A percentile compares a stretch with the other conserved stretches of the same genome.
These are phyloP conservation scores for Pangasius mekongensis DNA, from an alignment of 2,797 vertebrate species.

Conservation along the genomic window DNA sequence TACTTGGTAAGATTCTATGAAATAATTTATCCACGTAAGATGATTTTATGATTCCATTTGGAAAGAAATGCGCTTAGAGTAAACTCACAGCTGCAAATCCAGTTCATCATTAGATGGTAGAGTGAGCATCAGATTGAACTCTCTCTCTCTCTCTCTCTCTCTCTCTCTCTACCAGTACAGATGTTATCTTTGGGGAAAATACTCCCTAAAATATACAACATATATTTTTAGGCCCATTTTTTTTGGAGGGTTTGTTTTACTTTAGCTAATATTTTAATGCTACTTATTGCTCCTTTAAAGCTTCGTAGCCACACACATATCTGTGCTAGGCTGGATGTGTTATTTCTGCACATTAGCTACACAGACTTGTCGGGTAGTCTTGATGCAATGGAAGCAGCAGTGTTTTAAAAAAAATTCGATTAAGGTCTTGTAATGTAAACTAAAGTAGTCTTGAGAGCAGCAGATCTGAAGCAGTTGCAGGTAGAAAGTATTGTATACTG, in stretches of 20 bases:
- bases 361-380: conserved; percentile 14
- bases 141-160: neutral
- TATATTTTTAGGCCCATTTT: neutral
- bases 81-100: neutral
- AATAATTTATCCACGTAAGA: neutral
- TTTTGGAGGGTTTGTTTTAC: neutral
- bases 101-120: neutral
- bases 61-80: neutral
- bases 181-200: neutral
- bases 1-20: neutral
- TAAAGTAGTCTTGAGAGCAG: conserved; percentile 5
- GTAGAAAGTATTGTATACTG: neutral
- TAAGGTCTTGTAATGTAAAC: conserved; percentile 18
- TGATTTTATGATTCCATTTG: neutral
- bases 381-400: conserved; percentile 23
- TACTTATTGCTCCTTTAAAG: conserved; percentile 42
- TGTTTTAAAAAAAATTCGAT: neutral
- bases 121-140: neutral
- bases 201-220: neutral
- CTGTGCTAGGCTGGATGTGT: neutral
- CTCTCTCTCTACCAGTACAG: neutral
- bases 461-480: neutral
- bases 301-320: neutral
- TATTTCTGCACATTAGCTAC: neutral
- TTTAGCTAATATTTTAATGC: neutral